phyloP scores from a whole-genome alignment of 2,888 invertebrate genomes.

The Cheilosia vernalis region DNA sequence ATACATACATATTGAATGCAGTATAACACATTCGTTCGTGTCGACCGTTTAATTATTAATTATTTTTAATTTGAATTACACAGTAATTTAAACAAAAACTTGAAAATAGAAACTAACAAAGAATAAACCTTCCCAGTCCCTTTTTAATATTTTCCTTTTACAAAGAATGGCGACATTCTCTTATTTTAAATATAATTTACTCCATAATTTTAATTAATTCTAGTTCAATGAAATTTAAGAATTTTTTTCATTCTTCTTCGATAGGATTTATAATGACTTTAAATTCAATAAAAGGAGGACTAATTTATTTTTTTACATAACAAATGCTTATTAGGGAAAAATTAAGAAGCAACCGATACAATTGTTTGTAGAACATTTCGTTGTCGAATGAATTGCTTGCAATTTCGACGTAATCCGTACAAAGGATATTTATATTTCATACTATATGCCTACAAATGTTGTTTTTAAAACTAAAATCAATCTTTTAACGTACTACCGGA shows the following conservation, averaged over 20 bases:
- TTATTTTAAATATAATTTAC: slow-evolving; percentile 11
- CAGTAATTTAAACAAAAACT: slow-evolving; percentile 30
- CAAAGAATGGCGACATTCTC: slow-evolving; percentile 2
- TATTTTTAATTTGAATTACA: slow-evolving; percentile 35
- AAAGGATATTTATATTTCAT: background rate
- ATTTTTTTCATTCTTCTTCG: slow-evolving; percentile 5
- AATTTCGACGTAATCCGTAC: slow-evolving; percentile 12
- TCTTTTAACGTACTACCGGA: slow-evolving; percentile 6
- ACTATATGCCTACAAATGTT: slow-evolving; percentile 10
- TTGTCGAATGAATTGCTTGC: slow-evolving; percentile 41
- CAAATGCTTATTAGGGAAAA: slow-evolving; percentile 8
- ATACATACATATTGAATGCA: slow-evolving; percentile 38
- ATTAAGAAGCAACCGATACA: background rate
- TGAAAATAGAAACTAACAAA: slow-evolving; percentile 30
- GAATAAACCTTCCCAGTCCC: slow-evolving; percentile 18
- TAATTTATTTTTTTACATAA: slow-evolving; percentile 37
- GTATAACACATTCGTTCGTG: slow-evolving; percentile 36
- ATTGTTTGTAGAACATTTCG: slow-evolving; percentile 10
- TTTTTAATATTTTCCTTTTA: slow-evolving; percentile 6
- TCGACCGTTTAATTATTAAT: slow-evolving; percentile 42
- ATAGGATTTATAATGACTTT: slow-evolving; percentile 24
- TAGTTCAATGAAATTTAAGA: slow-evolving; percentile 12
- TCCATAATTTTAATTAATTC: slow-evolving; percentile 11
- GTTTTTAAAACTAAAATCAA: background rate
- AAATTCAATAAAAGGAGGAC: slow-evolving; percentile 17